Evolutionary conservation across 2,113 vertebrate species (phyloP).

Genomic region (Chascanopsetta lugubris): DNA sequence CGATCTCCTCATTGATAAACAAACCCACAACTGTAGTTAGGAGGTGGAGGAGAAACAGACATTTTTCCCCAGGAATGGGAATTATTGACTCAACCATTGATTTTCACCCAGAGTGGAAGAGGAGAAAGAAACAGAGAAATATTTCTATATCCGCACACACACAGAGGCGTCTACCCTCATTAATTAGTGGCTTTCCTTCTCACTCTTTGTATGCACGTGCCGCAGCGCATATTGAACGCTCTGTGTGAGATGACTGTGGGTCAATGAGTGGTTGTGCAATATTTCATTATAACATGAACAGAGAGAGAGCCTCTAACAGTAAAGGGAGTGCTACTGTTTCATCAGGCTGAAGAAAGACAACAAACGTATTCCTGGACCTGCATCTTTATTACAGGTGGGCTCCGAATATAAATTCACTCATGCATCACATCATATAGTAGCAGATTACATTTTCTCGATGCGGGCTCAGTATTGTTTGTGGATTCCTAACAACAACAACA

Average conservation of each 20-base stretch:
- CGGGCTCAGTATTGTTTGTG: no score
- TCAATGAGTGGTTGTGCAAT: not conserved
- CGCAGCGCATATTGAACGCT: not conserved
- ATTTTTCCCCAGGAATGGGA: conserved; percentile 58
- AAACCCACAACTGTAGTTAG: conserved; percentile 39
- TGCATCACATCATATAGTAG: no score
- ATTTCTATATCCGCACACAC: conserved; percentile 54
- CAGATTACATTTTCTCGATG: no score
- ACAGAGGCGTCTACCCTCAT: conserved; percentile 39
- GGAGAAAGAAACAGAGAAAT: conserved; percentile 64
- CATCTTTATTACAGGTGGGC: no score
- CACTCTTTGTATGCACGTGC: not conserved
- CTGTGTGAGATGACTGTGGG: not conserved
- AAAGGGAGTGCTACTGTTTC: no score
- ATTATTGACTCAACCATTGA: conserved; percentile 76
- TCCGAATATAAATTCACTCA: no score
- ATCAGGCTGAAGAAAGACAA: not conserved
- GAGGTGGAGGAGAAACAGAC: conserved; percentile 47
- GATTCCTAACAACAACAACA: no score
- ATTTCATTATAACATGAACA: not conserved
- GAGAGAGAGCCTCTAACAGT: no score
- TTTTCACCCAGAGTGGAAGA: conserved; percentile 62
- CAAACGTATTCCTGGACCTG: not conserved
- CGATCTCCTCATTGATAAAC: not conserved
- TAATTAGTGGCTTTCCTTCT: conserved; percentile 1